These are phyloP conservation scores for Aporophyla nigra DNA, from an alignment of 2,888 invertebrate genomes.

Conservation along the genomic window DNA sequence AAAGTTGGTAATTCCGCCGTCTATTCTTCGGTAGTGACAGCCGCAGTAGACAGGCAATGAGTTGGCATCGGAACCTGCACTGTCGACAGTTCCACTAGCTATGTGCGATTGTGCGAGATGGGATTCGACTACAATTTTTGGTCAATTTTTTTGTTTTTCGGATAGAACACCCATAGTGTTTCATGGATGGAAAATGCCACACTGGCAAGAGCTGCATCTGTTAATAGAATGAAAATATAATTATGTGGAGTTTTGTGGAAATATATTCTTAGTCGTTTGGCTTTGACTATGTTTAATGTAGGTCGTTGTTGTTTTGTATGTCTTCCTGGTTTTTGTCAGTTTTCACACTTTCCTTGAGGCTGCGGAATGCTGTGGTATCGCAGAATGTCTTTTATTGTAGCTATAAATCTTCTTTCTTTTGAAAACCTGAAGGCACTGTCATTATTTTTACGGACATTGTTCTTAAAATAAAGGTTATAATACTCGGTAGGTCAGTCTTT, in stretches of 20 bases:
- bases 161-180: background rate
- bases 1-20: conserved; percentile 38
- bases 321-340: background rate
- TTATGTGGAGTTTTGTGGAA: background rate
- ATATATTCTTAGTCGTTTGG: background rate
- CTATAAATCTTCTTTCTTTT: background rate
- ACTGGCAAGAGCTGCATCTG: background rate
- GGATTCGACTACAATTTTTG: conserved; percentile 6
- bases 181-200: background rate
- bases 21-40: conserved; percentile 21
- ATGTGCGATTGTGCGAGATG: conserved; percentile 1
- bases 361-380: background rate
- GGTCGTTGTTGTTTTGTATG: background rate
- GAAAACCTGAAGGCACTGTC: background rate
- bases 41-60: conserved; percentile 28
- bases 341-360: background rate
- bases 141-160: background rate
- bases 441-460: background rate
- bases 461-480: background rate
- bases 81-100: conserved; percentile 9
- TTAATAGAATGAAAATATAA: background rate
- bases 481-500: background rate
- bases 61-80: conserved; percentile 17
- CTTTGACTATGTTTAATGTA: background rate
- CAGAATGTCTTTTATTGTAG: conserved; percentile 6